Evolutionary conservation across 2,113 vertebrate species (phyloP).

Genomic region (Eurystomus gularis): DNA sequence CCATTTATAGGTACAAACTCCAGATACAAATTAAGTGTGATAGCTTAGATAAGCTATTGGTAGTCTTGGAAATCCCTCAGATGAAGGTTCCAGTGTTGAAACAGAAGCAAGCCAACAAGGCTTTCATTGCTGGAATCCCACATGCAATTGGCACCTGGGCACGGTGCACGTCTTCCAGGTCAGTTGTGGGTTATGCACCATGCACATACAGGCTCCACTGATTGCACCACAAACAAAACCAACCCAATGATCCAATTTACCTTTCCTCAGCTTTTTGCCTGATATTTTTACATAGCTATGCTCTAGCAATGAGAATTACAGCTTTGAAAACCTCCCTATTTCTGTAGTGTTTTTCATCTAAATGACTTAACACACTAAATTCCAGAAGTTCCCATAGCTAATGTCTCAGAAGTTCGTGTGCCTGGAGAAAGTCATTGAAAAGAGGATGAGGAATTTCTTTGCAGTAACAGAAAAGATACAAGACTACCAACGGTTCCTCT

Average conservation of each 20-base stretch:
- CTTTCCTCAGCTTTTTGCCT: background rate
- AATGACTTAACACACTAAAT: background rate
- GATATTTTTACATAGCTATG: background rate
- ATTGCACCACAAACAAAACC: background rate
- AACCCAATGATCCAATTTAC: background rate
- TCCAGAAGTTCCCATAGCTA: background rate
- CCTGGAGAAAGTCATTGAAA: background rate
- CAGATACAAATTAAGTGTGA: background rate
- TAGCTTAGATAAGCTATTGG: background rate
- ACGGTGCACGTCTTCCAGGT: accelerated
- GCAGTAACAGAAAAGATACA: background rate
- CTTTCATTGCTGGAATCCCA: background rate
- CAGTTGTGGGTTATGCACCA: too few species aligned
- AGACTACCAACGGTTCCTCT: background rate
- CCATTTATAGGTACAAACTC: background rate
- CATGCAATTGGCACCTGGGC: accelerated
- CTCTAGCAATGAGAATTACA: background rate
- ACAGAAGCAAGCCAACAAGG: background rate
- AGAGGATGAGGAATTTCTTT: background rate
- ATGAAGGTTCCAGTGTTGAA: background rate
- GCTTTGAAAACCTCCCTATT: background rate
- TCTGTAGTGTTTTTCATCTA: background rate
- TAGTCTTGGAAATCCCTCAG: background rate
- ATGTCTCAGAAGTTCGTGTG: background rate
- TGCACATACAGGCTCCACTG: background rate